Evolutionary conservation across 2,113 vertebrate genomes (phyloP).

Genomic region (Montifringilla adamsi): DNA sequence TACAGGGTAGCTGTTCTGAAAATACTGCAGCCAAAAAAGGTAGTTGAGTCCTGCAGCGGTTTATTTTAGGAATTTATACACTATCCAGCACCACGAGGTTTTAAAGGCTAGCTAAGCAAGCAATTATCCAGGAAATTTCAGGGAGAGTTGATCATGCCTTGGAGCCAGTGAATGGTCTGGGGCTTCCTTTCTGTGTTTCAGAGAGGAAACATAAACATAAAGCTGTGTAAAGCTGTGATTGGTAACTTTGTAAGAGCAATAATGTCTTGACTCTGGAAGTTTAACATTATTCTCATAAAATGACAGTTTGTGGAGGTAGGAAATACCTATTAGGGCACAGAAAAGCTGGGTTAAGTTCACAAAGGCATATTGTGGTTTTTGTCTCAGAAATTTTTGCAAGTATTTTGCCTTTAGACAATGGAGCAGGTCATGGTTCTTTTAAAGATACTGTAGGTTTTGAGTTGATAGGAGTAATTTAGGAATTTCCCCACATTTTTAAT

Average conservation of each 20-base stretch:
- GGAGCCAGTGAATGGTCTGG: background rate
- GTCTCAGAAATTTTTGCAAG: background rate
- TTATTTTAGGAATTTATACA: background rate
- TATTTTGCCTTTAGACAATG: background rate
- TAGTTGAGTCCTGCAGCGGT: background rate
- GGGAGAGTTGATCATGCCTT: background rate
- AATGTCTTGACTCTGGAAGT: background rate
- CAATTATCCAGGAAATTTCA: background rate
- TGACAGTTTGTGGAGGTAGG: background rate
- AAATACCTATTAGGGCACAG: background rate
- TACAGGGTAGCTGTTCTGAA: background rate
- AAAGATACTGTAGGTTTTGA: background rate
- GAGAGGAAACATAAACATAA: background rate
- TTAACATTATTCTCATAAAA: background rate
- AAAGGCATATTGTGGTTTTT: background rate
- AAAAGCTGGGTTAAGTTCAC: background rate
- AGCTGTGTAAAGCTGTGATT: background rate
- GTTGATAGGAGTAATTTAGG: background rate
- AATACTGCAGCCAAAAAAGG: background rate
- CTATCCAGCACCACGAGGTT: background rate
- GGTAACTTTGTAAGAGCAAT: background rate
- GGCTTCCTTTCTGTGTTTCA: background rate
- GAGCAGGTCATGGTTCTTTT: background rate
- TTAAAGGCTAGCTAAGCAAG: background rate
- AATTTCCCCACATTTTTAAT: background rate